Percentiles rank a stretch among this genome's conserved stretches.
These are phyloP conservation scores for Xenopus laevis DNA, from an alignment of 2,113 vertebrate species.

Conservation along the genomic window DNA sequence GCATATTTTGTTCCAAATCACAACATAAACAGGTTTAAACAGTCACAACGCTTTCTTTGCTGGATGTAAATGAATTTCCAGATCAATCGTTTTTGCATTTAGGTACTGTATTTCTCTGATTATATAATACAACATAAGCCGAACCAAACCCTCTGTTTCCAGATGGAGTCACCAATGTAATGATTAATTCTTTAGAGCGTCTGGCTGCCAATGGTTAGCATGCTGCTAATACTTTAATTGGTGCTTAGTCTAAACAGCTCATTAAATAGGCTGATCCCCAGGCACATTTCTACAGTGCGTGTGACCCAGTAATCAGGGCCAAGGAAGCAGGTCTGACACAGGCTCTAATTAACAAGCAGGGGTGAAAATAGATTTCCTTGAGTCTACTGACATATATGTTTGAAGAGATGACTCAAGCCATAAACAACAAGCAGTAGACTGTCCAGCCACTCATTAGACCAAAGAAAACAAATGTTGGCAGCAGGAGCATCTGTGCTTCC, in stretches of 20 bases:
- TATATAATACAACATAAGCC: neutral
- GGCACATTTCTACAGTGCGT: conserved; percentile 44
- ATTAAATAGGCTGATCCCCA: conserved; percentile 55
- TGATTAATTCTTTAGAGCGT: conserved; percentile 38
- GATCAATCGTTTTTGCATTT: neutral
- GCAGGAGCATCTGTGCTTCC: conserved; percentile 23
- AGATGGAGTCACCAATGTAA: conserved; percentile 46
- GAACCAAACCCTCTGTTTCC: conserved; percentile 2
- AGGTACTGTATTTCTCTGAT: neutral
- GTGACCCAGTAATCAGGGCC: conserved; percentile 46
- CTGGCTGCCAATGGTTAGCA: conserved; percentile 34
- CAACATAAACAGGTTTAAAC: too few species aligned
- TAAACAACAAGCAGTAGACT: conserved; percentile 22
- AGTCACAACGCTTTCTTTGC: too few species aligned
- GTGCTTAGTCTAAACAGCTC: conserved; percentile 57
- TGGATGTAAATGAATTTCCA: too few species aligned
- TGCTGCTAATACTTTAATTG: conserved; percentile 60
- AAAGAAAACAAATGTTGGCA: conserved; percentile 27
- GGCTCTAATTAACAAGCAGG: conserved; percentile 47
- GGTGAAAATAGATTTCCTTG: conserved; percentile 26
- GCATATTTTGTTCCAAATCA: too few species aligned
- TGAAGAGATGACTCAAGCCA: conserved; percentile 16
- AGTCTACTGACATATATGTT: conserved; percentile 17
- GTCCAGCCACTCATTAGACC: conserved; percentile 24
- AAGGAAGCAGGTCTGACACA: conserved; percentile 33